Evolutionary conservation across 2,888 invertebrate genomes (phyloP).

Genomic region (Rhyacophila evoluta): DNA sequence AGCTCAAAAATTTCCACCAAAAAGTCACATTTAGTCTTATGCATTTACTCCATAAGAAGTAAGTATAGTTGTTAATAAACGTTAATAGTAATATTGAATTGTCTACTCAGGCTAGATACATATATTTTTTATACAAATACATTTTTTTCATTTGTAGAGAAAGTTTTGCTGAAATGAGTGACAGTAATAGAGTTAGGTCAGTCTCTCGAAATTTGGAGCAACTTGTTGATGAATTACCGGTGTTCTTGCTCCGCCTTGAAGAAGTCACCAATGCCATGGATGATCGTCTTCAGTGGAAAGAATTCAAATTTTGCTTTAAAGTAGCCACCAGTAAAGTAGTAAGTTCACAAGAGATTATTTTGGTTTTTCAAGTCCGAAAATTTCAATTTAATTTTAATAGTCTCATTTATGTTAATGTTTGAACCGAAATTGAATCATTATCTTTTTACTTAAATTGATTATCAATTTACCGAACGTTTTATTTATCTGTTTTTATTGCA

Average conservation of each 20-base stretch:
- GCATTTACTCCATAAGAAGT: conserved; percentile 71
- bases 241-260: conserved; percentile 72
- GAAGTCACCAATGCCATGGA: conserved; percentile 74
- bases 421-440: no score
- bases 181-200: conserved; percentile 71
- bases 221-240: conserved; percentile 73
- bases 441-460: no score
- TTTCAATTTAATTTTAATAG: no score
- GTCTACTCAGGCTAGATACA: no score
- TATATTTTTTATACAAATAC: no score
- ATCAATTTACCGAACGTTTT: no score
- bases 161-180: conserved; percentile 73
- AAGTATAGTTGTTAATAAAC: no score
- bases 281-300: conserved; percentile 73
- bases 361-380: no score
- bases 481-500: conserved; percentile 56
- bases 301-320: conserved; percentile 74
- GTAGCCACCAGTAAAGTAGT: conserved; percentile 76
- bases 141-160: conserved; percentile 63
- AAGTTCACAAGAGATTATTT: no score
- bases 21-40: conserved; percentile 68
- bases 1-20: conserved; percentile 69
- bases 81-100: no score
- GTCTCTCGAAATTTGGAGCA: conserved; percentile 74
- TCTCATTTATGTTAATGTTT: no score